Evolutionary conservation across 1,140 invertebrate genomes (phyloP).

Genomic region (Papilio xuthus): DNA sequence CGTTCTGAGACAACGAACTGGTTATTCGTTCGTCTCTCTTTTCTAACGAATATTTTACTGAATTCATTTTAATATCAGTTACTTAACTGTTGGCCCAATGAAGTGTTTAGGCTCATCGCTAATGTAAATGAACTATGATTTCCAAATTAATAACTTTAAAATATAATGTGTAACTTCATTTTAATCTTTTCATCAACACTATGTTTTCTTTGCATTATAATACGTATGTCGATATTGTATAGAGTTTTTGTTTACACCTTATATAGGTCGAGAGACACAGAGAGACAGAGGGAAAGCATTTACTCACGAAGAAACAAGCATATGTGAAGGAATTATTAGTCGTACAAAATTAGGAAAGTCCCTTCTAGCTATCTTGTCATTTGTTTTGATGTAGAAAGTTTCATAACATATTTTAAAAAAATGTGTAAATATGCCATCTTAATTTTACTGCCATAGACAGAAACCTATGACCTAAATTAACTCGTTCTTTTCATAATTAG

Average conservation of each 20-base stretch:
- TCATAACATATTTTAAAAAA: neutral
- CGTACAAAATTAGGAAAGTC: neutral
- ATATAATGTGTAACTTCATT: neutral
- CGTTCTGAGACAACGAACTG: conserved; percentile 60
- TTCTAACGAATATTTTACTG: conserved; percentile 68
- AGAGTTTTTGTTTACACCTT: neutral
- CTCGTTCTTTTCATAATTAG: neutral
- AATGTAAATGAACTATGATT: conserved; percentile 47
- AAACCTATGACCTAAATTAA: neutral
- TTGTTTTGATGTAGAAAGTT: neutral
- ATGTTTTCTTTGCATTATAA: neutral
- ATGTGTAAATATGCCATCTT: neutral
- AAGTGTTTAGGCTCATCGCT: conserved; percentile 51
- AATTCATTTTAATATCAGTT: conserved; percentile 67
- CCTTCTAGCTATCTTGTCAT: neutral
- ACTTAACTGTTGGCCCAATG: conserved; percentile 58
- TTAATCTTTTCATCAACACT: neutral
- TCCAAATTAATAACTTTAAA: conserved; percentile 40
- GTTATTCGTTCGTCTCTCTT: conserved; percentile 64
- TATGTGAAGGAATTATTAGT: neutral
- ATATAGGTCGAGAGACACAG: neutral
- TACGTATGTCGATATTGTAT: neutral
- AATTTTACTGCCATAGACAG: neutral
- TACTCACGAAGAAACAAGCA: neutral
- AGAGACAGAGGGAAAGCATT: neutral